Evolutionary conservation across 2,888 invertebrate species (phyloP), one percentile per base, ranked within the genome.

Genomic region (Drosophila glabriapex): DNA sequence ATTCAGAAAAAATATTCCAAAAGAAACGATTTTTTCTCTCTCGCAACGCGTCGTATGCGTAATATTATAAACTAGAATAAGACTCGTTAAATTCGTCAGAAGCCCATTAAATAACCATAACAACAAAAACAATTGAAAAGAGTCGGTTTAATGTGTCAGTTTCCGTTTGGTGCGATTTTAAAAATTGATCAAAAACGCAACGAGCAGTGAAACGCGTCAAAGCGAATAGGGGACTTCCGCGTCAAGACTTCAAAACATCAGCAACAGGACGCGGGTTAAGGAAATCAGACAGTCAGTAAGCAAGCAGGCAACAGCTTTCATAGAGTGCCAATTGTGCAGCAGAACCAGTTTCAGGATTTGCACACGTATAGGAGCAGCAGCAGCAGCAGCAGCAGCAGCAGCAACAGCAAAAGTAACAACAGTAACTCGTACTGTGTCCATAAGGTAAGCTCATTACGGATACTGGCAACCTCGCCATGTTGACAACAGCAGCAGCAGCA

Each of bases 391-490:
- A 75, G 43, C 56, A 75, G 37, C 67, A 70, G 31, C 60, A 69
- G n/a, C 35, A 76, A 28, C 62, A 65, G 31, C 33, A 53, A 33
- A 31, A 33, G 46, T 46, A 53, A 25, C 46, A 74, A 35, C 50
- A 78, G 52, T 58, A 77, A 66, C 76, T 78, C 68, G 68, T 71
- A 74, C 77, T 79, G 73, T 79, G 82, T 89, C 79, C 73, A 76
- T 74, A 87, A 85, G 85, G 85, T 85, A 85, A 85, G 85, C 85
- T 89, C 89, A 89, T 85, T 85, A 85, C 79, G 79, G 59, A 53
- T 66, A 74, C 77, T 60, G 83, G 54, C 70, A 71, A 55, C 56
- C 29, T 66, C 35, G 65, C 58, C 56, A 71, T 86, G 78, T 70
- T 77, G 84, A 75, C 89, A 87, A 70, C 73, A 62, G 35, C 54